These are phyloP conservation scores for Coelogynopora nodosa DNA, from an alignment of 2,888 invertebrate species.

Conservation along the genomic window DNA sequence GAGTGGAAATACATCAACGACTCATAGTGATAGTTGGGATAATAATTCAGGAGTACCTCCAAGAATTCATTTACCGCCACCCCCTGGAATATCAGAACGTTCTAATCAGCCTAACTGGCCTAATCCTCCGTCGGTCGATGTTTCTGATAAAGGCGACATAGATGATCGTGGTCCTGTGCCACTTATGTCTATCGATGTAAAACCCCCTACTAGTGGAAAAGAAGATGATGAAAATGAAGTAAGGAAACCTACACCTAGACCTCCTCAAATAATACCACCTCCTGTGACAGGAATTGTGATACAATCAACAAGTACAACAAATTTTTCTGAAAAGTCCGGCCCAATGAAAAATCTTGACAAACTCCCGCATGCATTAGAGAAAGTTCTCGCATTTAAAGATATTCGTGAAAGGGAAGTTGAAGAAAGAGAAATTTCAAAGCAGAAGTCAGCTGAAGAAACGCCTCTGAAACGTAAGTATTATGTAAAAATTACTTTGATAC, in stretches of 20 bases:
- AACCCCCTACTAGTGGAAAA: not conserved
- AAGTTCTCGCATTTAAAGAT: conserved; percentile 80
- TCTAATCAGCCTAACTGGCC: not conserved
- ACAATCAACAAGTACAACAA: not conserved
- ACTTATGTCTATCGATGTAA: not conserved
- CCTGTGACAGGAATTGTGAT: not conserved
- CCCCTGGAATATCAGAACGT: not conserved
- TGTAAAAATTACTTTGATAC: too few species aligned
- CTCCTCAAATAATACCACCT: not conserved
- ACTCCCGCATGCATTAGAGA: conserved; percentile 80
- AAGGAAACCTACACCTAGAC: not conserved
- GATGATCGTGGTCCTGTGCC: not conserved
- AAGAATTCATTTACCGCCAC: not conserved
- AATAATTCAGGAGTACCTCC: not conserved
- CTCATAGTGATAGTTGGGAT: not conserved
- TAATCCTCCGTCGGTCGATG: too few species aligned
- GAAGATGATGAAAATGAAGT: not conserved
- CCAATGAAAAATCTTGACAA: conserved; percentile 46
- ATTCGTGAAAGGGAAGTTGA: conserved; percentile 79
- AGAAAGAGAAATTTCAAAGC: conserved; percentile 52
- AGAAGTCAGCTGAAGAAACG: not conserved
- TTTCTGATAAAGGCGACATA: not conserved
- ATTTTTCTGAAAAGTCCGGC: not conserved
- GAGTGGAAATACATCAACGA: not conserved
- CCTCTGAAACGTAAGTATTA: not conserved